Evolutionary conservation across 1,140 invertebrate genomes (phyloP).

Genomic region (Mylabris phalerata): DNA sequence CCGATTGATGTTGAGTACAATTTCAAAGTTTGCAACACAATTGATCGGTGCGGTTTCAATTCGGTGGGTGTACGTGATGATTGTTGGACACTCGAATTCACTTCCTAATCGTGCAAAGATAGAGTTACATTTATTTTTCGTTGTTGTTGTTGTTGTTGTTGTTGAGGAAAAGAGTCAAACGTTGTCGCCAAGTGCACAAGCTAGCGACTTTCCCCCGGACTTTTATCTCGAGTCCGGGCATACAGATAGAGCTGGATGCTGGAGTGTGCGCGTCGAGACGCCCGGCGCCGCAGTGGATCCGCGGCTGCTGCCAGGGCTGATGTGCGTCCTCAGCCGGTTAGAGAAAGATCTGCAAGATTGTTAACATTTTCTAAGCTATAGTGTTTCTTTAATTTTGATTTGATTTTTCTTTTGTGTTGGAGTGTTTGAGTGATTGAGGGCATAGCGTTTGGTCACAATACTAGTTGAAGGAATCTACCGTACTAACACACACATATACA

Average conservation of each 20-base stretch:
- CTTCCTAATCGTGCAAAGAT: too few relatives aligned
- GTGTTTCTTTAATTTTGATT: too few relatives aligned
- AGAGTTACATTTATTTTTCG: too few relatives aligned
- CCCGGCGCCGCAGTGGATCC: conserved; percentile 31
- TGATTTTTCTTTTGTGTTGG: neutral
- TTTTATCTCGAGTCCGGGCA: conserved; percentile 32
- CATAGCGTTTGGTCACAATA: conserved; percentile 5
- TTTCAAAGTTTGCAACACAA: too few relatives aligned
- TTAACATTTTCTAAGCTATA: neutral
- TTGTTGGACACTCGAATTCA: too few relatives aligned
- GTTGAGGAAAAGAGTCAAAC: too few relatives aligned
- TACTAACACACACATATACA: too few relatives aligned
- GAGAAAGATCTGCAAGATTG: conserved; percentile 22
- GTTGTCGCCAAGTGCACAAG: too few relatives aligned
- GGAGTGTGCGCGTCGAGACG: conserved; percentile 34
- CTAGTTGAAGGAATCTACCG: neutral
- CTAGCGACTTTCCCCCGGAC: conserved; percentile 16
- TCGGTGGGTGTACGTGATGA: too few relatives aligned
- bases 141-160: too few relatives aligned
- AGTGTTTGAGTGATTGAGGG: neutral
- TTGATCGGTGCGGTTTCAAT: too few relatives aligned
- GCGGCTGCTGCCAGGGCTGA: conserved; percentile 30
- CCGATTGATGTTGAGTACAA: too few relatives aligned
- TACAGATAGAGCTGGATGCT: conserved; percentile 35
- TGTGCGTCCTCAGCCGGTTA: conserved; percentile 15